These are phyloP conservation scores for Aphodius sticticus DNA, from an alignment of 2,888 invertebrate genomes.

Conservation along the genomic window DNA sequence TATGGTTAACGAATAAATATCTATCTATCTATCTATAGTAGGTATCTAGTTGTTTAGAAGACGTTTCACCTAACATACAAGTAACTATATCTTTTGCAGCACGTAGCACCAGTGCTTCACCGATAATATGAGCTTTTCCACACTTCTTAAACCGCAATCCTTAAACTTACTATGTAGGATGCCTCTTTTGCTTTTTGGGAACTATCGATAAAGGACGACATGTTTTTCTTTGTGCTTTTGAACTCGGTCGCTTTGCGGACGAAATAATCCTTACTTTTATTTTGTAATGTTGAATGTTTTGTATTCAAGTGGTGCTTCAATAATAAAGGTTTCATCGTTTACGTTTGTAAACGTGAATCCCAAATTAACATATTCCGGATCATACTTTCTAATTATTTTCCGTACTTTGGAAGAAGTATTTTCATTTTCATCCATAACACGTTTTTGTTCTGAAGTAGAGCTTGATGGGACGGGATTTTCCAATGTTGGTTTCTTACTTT, in stretches of 20 bases:
- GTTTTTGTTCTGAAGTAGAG: conserved; percentile 13
- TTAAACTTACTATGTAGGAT: conserved; percentile 18
- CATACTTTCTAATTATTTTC: conserved; percentile 7
- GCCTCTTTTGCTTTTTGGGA: conserved; percentile 26
- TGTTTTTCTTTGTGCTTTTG: conserved; percentile 25
- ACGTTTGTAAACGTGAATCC: conserved; percentile 22
- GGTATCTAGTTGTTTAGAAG: neutral
- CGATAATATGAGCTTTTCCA: conserved; percentile 29
- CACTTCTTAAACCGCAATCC: conserved; percentile 22
- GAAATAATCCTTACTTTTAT: conserved; percentile 23
- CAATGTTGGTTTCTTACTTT: conserved; percentile 5
- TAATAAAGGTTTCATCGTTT: conserved; percentile 27
- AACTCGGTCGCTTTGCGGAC: conserved; percentile 18
- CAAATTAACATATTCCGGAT: conserved; percentile 22
- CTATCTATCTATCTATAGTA: too few relatives aligned
- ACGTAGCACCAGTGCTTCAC: conserved; percentile 22
- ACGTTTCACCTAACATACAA: conserved; percentile 18
- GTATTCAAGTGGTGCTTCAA: conserved; percentile 27
- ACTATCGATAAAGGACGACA: conserved; percentile 18
- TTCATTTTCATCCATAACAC: conserved; percentile 17
- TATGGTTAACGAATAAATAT: too few relatives aligned
- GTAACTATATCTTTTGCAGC: conserved; percentile 23
- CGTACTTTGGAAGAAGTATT: neutral
- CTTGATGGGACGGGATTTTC: conserved; percentile 8
- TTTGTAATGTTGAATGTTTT: conserved; percentile 11